Evolutionary conservation across 2,888 invertebrate genomes (phyloP).

Genomic region (Cylindroiulus punctatus): DNA sequence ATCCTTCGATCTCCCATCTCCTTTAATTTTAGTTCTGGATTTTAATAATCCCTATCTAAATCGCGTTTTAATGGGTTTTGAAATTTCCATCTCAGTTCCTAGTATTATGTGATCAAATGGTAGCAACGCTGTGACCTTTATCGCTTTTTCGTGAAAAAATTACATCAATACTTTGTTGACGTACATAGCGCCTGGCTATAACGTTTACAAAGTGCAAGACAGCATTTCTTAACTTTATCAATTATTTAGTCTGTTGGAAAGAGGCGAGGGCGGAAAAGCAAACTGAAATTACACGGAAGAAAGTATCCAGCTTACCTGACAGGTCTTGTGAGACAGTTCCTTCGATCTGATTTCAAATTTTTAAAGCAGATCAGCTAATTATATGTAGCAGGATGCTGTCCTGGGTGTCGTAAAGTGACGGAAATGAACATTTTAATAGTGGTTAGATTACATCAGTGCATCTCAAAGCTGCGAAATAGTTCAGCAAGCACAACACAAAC

Average conservation of each 20-base stretch:
- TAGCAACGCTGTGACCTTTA: background rate
- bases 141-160: background rate
- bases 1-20: background rate
- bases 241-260: conserved; percentile 21
- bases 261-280: conserved; percentile 34
- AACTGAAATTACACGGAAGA: conserved; percentile 18
- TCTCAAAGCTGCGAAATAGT: too few relatives aligned
- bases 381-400: too few relatives aligned
- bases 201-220: conserved; percentile 35
- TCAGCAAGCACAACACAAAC: too few relatives aligned
- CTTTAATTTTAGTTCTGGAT: conserved; percentile 33
- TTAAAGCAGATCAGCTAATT: conserved; percentile 20
- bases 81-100: background rate
- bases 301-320: conserved; percentile 17
- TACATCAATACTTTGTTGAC: background rate
- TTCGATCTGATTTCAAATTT: conserved; percentile 7
- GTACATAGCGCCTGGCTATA: background rate
- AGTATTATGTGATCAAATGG: conserved; percentile 13
- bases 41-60: conserved; percentile 23
- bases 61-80: background rate
- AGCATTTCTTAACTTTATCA: conserved; percentile 41
- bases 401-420: too few relatives aligned
- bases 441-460: too few relatives aligned
- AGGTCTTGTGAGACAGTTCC: background rate
- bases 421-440: too few relatives aligned